These are phyloP conservation scores for Rhinichthys osculus DNA, from an alignment of 2,797 vertebrate genomes.

Conservation along the genomic window DNA sequence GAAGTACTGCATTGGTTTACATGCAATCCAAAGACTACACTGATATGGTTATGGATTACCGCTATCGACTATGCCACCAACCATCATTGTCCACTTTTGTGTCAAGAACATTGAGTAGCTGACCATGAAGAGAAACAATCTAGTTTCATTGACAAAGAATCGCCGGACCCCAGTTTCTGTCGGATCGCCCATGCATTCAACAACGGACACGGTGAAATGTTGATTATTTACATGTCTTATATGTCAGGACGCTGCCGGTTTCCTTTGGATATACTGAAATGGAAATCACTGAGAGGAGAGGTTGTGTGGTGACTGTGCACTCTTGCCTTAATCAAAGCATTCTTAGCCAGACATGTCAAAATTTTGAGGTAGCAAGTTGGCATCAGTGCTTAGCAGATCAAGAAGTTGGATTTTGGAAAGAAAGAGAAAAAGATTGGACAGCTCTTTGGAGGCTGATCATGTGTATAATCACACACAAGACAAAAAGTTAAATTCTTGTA, in stretches of 20 bases:
- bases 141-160: slow-evolving; percentile 65
- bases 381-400: slow-evolving; percentile 83
- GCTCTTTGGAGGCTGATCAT: slow-evolving; percentile 32
- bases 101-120: slow-evolving; percentile 62
- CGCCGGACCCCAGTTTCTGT: slow-evolving; percentile 9
- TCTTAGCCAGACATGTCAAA: slow-evolving; percentile 61
- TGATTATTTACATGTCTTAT: slow-evolving; percentile 47
- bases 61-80: slow-evolving; percentile 78
- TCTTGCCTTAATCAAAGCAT: slow-evolving; percentile 45
- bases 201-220: slow-evolving; percentile 31
- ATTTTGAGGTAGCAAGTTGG: slow-evolving; percentile 85
- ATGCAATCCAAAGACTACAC: slow-evolving; percentile 77
- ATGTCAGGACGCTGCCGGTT: slow-evolving; percentile 28
- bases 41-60: slow-evolving; percentile 73
- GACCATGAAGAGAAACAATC: slow-evolving; percentile 71
- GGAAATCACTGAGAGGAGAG: slow-evolving; percentile 22
- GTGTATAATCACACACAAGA: slow-evolving; percentile 5
- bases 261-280: slow-evolving; percentile 54
- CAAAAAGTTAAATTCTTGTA: neutral
- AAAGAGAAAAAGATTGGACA: neutral
- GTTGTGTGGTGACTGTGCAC: slow-evolving; percentile 37
- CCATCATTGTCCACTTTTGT: slow-evolving; percentile 74
- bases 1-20: slow-evolving; percentile 81
- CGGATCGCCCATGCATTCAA: slow-evolving; percentile 11
- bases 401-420: slow-evolving; percentile 60